Percentiles rank a stretch among this genome's conserved stretches.
Evolutionary conservation across 2,797 vertebrate genomes (phyloP).

Genomic region (Coccyzus lansbergi): DNA sequence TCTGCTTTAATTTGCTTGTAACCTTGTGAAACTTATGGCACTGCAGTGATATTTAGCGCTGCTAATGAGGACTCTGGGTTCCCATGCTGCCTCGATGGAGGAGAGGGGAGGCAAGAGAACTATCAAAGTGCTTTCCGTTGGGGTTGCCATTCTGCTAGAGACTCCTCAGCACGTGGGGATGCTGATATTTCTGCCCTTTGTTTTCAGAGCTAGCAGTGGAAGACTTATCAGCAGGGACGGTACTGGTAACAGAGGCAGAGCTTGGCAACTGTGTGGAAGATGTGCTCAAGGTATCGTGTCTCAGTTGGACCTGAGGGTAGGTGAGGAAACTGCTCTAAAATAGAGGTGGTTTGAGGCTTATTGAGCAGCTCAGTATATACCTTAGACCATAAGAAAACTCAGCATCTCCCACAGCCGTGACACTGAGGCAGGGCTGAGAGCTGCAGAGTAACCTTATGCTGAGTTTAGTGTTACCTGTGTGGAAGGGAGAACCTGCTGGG

Average conservation of each 20-base stretch:
- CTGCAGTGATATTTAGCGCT: not conserved
- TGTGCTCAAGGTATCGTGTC: constrained; percentile 85
- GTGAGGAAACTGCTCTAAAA: not conserved
- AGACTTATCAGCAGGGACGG: constrained; percentile 32
- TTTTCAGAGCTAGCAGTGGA: constrained; percentile 67
- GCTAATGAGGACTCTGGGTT: not conserved
- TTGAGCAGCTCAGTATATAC: not conserved
- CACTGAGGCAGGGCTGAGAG: not conserved
- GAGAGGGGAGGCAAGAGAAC: not conserved
- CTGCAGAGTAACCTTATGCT: not conserved
- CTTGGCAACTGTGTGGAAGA: constrained; percentile 88
- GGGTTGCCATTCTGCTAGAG: not conserved
- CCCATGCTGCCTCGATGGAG: not conserved
- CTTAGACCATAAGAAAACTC: not conserved
- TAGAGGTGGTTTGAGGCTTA: not conserved
- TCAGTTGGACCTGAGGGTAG: not conserved
- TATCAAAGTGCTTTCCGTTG: not conserved
- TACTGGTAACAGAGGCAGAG: constrained; percentile 85
- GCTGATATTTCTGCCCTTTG: constrained; percentile 14
- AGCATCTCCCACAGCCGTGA: accelerated
- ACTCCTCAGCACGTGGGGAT: accelerated
- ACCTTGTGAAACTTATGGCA: not conserved
- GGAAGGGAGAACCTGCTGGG: not conserved
- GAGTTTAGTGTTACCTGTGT: not conserved
- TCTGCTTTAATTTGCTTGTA: not conserved